Evolutionary conservation across 2,113 vertebrate species (phyloP).

Genomic region (Indicator indicator): DNA sequence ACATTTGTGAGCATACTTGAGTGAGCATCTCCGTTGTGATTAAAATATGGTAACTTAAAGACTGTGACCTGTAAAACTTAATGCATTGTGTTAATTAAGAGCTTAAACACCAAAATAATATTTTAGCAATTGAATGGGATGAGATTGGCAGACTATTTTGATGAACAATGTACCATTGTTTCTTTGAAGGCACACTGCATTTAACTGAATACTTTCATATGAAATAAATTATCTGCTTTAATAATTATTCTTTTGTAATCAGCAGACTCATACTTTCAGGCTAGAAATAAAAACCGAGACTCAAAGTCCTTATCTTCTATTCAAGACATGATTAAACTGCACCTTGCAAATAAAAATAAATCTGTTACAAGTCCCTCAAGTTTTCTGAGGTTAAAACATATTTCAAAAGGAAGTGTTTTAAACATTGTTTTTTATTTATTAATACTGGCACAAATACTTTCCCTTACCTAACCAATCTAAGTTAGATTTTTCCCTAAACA

Average conservation of each 20-base stretch:
- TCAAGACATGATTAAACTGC: not conserved
- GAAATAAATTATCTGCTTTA: not conserved
- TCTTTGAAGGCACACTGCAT: not conserved
- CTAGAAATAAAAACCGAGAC: not conserved
- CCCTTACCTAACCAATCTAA: not conserved
- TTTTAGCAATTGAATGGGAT: not conserved
- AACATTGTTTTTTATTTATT: not conserved
- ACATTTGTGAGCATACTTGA: not conserved
- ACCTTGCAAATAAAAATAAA: not conserved
- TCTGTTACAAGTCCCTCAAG: not conserved
- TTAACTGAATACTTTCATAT: not conserved
- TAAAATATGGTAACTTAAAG: not conserved
- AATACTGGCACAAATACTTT: not conserved
- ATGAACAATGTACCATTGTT: not conserved
- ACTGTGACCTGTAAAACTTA: not conserved
- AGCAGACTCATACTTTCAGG: not conserved
- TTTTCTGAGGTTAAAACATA: not conserved
- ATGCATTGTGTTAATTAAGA: not conserved
- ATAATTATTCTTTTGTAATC: not conserved
- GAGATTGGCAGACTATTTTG: not conserved
- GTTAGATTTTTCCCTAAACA: not conserved
- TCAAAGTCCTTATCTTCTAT: not conserved
- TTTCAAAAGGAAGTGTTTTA: not conserved
- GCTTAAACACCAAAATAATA: not conserved
- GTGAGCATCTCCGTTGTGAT: not conserved